Evolutionary conservation across 2,888 invertebrate species (phyloP).

Genomic region (Theodoxus fluviatilis): DNA sequence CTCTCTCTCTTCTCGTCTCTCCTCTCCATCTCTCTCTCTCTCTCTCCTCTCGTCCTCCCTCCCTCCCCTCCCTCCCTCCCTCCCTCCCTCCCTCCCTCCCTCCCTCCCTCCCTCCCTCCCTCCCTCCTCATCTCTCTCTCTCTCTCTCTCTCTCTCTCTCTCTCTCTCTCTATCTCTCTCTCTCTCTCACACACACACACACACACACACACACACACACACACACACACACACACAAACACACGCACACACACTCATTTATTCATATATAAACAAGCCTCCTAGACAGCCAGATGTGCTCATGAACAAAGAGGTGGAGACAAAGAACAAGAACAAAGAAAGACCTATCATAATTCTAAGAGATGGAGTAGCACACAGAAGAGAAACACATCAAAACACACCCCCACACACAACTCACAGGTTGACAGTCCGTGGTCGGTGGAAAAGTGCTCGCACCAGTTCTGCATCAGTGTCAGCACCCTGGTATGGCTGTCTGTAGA

Average conservation of each 20-base stretch:
- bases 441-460: slow-evolving; percentile 54
- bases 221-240: slow-evolving; percentile 19
- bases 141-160: slow-evolving; percentile 22
- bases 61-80: background rate
- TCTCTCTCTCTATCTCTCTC: background rate
- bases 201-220: background rate
- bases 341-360: too few species aligned
- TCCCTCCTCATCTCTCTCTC: background rate
- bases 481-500: slow-evolving; percentile 57
- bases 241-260: background rate
- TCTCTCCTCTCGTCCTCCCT: background rate
- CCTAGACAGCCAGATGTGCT: background rate
- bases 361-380: too few species aligned
- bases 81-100: background rate
- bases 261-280: background rate
- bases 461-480: slow-evolving; percentile 47
- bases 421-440: slow-evolving; percentile 55
- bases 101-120: background rate
- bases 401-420: slow-evolving; percentile 44
- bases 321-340: too few species aligned
- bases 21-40: background rate
- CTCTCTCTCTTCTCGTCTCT: slow-evolving; percentile 3
- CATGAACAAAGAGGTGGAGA: background rate
- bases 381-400: background rate
- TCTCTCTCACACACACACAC: slow-evolving; percentile 2